Evolutionary conservation across 2,888 invertebrate species (phyloP), one percentile per base, ranked within the genome.

Genomic region (Coenonympha glycerion): DNA sequence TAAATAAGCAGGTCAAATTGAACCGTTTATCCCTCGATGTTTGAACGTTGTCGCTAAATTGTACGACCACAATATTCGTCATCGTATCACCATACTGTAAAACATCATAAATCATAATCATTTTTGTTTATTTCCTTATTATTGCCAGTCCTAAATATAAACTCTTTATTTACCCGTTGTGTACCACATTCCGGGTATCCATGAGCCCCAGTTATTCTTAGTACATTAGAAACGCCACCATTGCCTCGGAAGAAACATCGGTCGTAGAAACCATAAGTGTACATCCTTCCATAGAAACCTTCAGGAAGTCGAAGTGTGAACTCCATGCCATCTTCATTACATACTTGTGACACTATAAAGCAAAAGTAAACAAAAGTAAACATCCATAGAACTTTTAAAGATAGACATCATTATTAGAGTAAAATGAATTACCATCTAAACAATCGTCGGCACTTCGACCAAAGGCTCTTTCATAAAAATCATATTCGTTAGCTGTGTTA

Each of bases 131-230:
- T 33, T 33, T 33, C 13, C 31, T 16, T 8, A 8, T 3, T 3
- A 6, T 9, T 6, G 9, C 16, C 31, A 33, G 16, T n/a, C 1
- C 3, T 16, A 3, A 16, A 9, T 26, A 26, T 26, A 30, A 13
- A 18, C n/a, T 22, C 16, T 28, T 9, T 42, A 68, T 76, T 65
- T 75, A 94, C 94, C 76, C 93, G 88, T 71, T 95, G 94, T 2
- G 96, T 96, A 37, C 96, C 96, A 78, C 96, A 96, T 78, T 96
- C 95, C 0, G 96, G 96, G 76, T 95, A 96, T n/a, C 96, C 96
- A 75, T 95, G 95, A 2, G 95, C 92, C 11, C 96, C 95, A 63
- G 95, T 94, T 49, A 97, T 95, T 51, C 95, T 89, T 11, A 97
- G 79, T 1, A 93, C 94, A 64, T 95, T 95, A 1, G 91, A 90